Evolutionary conservation across 2,113 vertebrate species (phyloP).

Genomic region (Centropristis striata): DNA sequence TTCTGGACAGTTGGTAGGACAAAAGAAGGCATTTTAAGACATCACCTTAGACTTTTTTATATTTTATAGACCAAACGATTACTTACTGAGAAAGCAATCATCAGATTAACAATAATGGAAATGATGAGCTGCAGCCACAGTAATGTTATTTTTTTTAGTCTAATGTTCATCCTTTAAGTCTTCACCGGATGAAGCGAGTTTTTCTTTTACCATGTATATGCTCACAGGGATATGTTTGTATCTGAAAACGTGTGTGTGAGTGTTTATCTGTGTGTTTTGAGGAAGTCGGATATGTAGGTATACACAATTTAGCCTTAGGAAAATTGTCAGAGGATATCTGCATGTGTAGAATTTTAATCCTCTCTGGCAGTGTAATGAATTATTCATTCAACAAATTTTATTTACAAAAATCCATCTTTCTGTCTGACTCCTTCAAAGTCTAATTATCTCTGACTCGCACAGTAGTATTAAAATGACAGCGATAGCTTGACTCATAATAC

Average conservation of each 20-base stretch:
- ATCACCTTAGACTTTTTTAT: neutral
- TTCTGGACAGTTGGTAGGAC: neutral
- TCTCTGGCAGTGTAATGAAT: conserved; percentile 69
- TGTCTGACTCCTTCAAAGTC: conserved; percentile 46
- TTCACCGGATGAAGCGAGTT: neutral
- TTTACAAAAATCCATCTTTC: conserved; percentile 67
- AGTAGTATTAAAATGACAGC: conserved; percentile 49
- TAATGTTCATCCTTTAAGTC: neutral
- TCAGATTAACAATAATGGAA: neutral
- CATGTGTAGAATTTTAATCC: conserved; percentile 69
- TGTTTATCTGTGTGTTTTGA: conserved; percentile 42
- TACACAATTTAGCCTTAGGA: conserved; percentile 48
- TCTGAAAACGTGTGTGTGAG: neutral
- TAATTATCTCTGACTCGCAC: conserved; percentile 57
- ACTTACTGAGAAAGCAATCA: neutral
- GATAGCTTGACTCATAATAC: conserved; percentile 35
- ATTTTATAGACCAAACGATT: neutral
- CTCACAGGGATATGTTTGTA: neutral
- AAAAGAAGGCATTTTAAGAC: neutral
- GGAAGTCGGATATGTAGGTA: conserved; percentile 27
- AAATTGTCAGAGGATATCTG: conserved; percentile 66
- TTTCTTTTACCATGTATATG: neutral
- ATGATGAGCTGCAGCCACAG: neutral
- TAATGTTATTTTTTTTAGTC: neutral
- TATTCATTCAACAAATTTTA: conserved; percentile 72